Conservation (phyloP, 2,113 vertebrate genomes). For the Syngnathus scovelli region DNA sequence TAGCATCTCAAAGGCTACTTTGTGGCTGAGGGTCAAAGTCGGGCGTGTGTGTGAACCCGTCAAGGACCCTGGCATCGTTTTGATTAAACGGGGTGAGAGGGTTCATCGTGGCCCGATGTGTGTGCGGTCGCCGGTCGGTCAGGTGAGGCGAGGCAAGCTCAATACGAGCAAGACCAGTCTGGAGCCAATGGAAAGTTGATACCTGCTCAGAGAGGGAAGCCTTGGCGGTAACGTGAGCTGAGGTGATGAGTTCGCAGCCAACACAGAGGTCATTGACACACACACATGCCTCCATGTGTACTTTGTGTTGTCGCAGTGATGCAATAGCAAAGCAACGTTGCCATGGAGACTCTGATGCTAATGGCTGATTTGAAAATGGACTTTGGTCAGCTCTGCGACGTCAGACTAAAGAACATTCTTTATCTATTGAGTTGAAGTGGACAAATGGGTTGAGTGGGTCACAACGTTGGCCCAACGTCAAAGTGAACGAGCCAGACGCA, state of each 20-base stretch:
- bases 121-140: slow-evolving; percentile 39
- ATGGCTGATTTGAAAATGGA: slow-evolving; percentile 45
- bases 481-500: slow-evolving; percentile 38
- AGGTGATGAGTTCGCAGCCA: slow-evolving; percentile 36
- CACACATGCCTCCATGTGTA: slow-evolving; percentile 16
- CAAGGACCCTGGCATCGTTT: slow-evolving; percentile 35
- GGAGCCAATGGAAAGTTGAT: slow-evolving; percentile 70
- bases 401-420: neutral
- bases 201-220: slow-evolving; percentile 42
- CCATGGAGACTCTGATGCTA: slow-evolving; percentile 19
- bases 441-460: neutral
- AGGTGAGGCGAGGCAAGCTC: slow-evolving; percentile 29
- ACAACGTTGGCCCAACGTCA: slow-evolving; percentile 14
- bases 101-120: neutral
- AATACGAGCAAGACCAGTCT: slow-evolving; percentile 21
- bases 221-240: slow-evolving; percentile 56
- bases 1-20: slow-evolving; percentile 26
- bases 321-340: slow-evolving; percentile 27
- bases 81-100: slow-evolving; percentile 11
- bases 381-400: slow-evolving; percentile 23
- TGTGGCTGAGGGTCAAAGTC: slow-evolving; percentile 47
- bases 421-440: neutral
- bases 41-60: slow-evolving; percentile 28
- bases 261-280: slow-evolving; percentile 57
- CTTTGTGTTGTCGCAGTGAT: slow-evolving; percentile 19